Evolutionary conservation across 2,113 vertebrate genomes (phyloP).

Genomic region (Nestor notabilis): DNA sequence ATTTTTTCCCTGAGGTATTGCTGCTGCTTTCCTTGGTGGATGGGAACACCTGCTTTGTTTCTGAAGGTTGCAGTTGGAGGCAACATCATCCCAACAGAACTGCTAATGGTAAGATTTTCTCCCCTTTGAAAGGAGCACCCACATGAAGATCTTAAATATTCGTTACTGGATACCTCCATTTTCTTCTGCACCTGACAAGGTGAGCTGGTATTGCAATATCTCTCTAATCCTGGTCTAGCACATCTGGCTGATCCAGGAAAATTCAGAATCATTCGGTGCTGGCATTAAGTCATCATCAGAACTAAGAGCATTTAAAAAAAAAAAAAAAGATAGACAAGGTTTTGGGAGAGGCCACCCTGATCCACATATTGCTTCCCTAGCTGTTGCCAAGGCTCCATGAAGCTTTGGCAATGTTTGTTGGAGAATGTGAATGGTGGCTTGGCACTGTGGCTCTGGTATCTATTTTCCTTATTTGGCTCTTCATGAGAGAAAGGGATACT

Average conservation of each 20-base stretch:
- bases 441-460: not conserved
- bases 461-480: not conserved
- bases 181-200: not conserved
- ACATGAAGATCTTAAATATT: not conserved
- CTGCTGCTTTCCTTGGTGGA: not conserved
- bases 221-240: not conserved
- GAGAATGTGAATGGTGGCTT: not conserved
- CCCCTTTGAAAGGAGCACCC: not conserved
- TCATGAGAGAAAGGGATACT: not conserved
- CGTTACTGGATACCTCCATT: not conserved
- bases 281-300: not conserved
- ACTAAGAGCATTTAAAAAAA: not conserved
- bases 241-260: not conserved
- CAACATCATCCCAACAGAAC: not conserved
- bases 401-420: not conserved
- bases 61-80: not conserved
- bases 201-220: not conserved
- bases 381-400: not conserved
- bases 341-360: not conserved
- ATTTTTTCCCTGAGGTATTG: not conserved
- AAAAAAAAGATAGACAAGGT: fast-evolving
- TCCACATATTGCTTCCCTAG: not conserved
- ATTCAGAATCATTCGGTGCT: not conserved
- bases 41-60: not conserved
- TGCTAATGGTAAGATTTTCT: not conserved